Evolutionary conservation across 2,113 vertebrate species (phyloP).

Genomic region (Otocyon megalotis): DNA sequence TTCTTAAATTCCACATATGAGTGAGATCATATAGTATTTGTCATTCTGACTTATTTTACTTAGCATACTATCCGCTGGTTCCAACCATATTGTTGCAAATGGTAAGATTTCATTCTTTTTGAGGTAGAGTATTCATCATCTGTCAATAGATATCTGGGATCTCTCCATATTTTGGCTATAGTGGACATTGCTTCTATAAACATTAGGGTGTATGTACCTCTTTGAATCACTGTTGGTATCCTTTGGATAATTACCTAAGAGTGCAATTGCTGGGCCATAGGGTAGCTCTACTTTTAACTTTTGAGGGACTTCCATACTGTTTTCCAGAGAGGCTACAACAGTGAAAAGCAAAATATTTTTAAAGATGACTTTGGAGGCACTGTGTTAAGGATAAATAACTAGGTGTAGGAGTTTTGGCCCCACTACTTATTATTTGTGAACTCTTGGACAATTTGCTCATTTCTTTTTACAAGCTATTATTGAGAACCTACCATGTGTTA

Average conservation of each 20-base stretch:
- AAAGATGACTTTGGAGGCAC: slow-evolving; percentile 27
- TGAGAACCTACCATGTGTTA: slow-evolving; percentile 4
- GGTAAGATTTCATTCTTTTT: not conserved
- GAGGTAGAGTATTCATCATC: not conserved
- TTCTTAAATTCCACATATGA: too few species aligned
- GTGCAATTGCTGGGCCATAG: too few species aligned
- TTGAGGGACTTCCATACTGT: not conserved
- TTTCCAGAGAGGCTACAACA: not conserved
- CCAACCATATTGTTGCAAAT: too few species aligned
- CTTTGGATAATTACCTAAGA: too few species aligned
- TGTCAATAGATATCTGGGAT: not conserved
- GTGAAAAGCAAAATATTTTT: slow-evolving; percentile 44
- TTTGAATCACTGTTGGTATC: too few species aligned
- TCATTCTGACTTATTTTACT: too few species aligned
- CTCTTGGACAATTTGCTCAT: not conserved
- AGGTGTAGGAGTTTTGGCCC: not conserved
- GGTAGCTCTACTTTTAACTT: too few species aligned
- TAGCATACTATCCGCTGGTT: too few species aligned
- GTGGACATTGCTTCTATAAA: too few species aligned
- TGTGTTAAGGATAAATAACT: not conserved
- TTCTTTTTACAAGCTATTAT: slow-evolving; percentile 31
- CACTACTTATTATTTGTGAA: not conserved
- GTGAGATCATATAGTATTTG: too few species aligned
- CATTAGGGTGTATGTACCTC: too few species aligned
- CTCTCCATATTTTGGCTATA: too few species aligned